Evolutionary conservation across 2,113 vertebrate species (phyloP).

Genomic region (Corythornis cristatus): DNA sequence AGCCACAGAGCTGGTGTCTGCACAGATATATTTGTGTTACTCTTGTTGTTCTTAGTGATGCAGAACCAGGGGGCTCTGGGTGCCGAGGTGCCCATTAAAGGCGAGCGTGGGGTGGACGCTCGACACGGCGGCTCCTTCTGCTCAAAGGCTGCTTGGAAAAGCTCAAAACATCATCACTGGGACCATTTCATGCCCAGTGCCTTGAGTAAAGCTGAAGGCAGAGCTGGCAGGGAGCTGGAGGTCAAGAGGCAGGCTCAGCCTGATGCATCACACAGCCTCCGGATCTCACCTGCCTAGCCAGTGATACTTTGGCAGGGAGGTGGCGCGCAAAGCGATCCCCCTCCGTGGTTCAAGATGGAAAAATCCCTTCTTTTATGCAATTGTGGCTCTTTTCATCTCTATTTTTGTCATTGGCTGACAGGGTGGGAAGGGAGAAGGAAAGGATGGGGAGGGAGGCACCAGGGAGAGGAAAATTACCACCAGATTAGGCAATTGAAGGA

Average conservation of each 20-base stretch:
- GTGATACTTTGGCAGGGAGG: fast-evolving
- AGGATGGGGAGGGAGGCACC: neutral
- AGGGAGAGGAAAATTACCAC: slow-evolving; percentile 3
- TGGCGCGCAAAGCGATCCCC: neutral
- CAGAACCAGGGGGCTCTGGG: neutral
- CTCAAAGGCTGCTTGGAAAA: neutral
- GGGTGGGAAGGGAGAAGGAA: slow-evolving; percentile 6
- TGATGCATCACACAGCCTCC: neutral
- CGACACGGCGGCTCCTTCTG: neutral
- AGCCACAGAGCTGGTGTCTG: neutral
- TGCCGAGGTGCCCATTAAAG: neutral
- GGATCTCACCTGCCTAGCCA: neutral
- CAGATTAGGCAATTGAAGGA: neutral
- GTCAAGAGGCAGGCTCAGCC: neutral
- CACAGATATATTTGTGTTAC: neutral
- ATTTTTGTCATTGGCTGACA: slow-evolving; percentile 27
- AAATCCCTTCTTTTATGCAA: neutral
- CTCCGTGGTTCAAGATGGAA: neutral
- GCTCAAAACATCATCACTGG: neutral
- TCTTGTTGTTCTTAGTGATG: neutral
- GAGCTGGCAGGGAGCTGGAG: neutral
- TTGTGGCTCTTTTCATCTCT: slow-evolving; percentile 8
- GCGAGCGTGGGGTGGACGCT: neutral
- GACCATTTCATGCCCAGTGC: neutral
- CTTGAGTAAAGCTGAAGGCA: neutral